Conservation (phyloP, 1,140 invertebrate genomes). For the Euwallacea similis region DNA sequence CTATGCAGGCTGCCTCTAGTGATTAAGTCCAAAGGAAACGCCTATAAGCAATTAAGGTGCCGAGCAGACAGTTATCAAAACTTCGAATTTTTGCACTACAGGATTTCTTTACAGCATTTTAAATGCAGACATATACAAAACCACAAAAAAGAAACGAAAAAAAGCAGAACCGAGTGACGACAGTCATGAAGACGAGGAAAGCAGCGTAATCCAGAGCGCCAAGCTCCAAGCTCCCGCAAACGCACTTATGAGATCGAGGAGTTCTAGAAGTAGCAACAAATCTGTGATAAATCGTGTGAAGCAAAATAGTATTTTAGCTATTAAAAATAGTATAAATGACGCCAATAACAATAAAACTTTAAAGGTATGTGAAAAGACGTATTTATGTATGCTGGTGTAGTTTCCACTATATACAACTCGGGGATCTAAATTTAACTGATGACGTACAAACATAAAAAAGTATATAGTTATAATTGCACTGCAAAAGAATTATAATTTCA, state of each 20-base stretch:
- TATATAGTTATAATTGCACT: too few species aligned
- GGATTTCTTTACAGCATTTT: slow-evolving; percentile 14
- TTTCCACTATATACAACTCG: too few species aligned
- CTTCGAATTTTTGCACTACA: background rate
- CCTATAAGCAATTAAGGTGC: slow-evolving; percentile 39
- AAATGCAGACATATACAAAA: slow-evolving; percentile 17
- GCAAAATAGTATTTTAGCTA: slow-evolving; percentile 18
- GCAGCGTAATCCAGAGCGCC: slow-evolving; percentile 37
- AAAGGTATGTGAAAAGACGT: slow-evolving; percentile 20
- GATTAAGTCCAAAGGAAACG: slow-evolving; percentile 30
- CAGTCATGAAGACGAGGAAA: slow-evolving; percentile 45
- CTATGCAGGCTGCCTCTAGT: slow-evolving; percentile 46
- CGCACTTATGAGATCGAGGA: slow-evolving; percentile 30
- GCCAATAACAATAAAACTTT: slow-evolving; percentile 43
- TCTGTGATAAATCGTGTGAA: slow-evolving; percentile 26
- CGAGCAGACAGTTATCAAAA: background rate
- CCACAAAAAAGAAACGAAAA: slow-evolving; percentile 26
- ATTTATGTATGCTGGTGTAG: too few species aligned
- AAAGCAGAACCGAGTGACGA: slow-evolving; percentile 36
- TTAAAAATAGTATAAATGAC: slow-evolving; percentile 39
- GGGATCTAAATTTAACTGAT: too few species aligned
- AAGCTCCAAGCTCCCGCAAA: slow-evolving; percentile 10
- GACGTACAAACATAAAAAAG: too few species aligned
- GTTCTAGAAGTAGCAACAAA: slow-evolving; percentile 21
- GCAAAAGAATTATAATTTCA: background rate